Evolutionary conservation across 1,140 invertebrate species (phyloP), one percentile per base, ranked within the genome.

Genomic region (Laupala kohalensis): DNA sequence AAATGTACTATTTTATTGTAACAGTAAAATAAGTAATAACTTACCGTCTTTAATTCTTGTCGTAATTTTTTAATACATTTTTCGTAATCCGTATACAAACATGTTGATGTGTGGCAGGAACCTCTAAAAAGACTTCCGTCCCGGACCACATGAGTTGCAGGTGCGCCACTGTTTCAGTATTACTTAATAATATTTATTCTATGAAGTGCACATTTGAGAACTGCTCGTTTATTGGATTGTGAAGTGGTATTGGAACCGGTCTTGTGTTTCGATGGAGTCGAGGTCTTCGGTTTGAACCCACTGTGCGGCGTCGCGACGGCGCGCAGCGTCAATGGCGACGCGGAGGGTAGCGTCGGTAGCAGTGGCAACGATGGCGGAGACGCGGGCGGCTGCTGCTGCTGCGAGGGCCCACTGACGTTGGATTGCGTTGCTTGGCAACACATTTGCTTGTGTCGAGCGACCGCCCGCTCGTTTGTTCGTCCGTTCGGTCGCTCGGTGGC

Each of bases 341-440:
- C 37, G 37, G 37, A 53, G 9, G 9, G 37, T 19, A 53, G 37
- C 37, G 37, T 9, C 9, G 37, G 1, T 13, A 19, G 67, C 5
- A 24, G n/a, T 3, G 23, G 4, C 28, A 4, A 29, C 6, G 27
- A 23, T 29, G 25, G n/a, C 23, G 67, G 26, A 12, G 67, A n/a
- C 27, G 29, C 15, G 24, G 23, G 67, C 67, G 28, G 28, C 67
- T 25, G 27, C 28, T 6, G 15, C 26, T 28, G 25, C 29, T 30
- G 69, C 69, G 53, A 26, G 69, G 62, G 69, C 28, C 27, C 62
- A 29, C 30, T 71, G 70, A 71, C 70, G 70, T 71, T 71, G 53
- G 53, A n/a, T 70, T 27, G 63, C 29, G 70, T 71, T 71, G 70
- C 70, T 29, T 63, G 27, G 70, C 70, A 62, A 71, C 70, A 66